A percentile compares a stretch with the other conserved stretches of the same genome.
These are phyloP conservation scores for Hormaphis cornu DNA, from an alignment of 1,140 invertebrate species.

Conservation along the genomic window DNA sequence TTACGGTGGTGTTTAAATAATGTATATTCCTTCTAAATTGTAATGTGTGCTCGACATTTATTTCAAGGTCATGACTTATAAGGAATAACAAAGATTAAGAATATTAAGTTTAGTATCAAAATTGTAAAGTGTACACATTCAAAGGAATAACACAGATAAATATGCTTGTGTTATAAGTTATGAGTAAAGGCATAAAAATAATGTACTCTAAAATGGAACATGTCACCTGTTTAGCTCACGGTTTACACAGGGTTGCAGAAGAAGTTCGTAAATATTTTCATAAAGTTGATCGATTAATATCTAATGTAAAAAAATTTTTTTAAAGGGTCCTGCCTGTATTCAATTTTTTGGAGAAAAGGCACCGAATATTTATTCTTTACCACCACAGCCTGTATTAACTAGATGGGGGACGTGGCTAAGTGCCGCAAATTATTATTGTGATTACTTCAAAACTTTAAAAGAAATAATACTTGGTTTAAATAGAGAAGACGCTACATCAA, in stretches of 20 bases:
- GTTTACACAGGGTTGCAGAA: conserved; percentile 41
- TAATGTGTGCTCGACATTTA: conserved; percentile 10
- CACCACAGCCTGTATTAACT: too few species aligned
- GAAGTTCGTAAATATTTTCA: conserved; percentile 37
- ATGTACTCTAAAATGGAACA: conserved; percentile 35
- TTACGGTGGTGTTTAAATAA: not conserved
- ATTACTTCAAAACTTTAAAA: too few species aligned
- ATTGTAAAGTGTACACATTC: not conserved
- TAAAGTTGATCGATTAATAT: conserved; percentile 35
- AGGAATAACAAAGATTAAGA: not conserved
- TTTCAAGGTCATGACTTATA: too few species aligned
- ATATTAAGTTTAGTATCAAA: not conserved
- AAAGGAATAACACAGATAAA: not conserved
- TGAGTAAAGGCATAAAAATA: not conserved
- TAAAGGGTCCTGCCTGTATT: too few species aligned
- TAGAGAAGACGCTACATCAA: too few species aligned
- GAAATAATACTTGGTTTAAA: too few species aligned
- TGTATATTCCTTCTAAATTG: not conserved
- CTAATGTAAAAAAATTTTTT: too few species aligned
- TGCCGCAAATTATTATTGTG: too few species aligned
- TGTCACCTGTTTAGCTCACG: conserved; percentile 42
- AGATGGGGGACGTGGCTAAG: too few species aligned
- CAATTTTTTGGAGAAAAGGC: too few species aligned
- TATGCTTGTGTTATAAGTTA: too few species aligned
- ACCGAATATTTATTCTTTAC: too few species aligned